phyloP scores from a whole-genome alignment of 2,113 vertebrate genomes.

The Oceanodroma tethys region DNA sequence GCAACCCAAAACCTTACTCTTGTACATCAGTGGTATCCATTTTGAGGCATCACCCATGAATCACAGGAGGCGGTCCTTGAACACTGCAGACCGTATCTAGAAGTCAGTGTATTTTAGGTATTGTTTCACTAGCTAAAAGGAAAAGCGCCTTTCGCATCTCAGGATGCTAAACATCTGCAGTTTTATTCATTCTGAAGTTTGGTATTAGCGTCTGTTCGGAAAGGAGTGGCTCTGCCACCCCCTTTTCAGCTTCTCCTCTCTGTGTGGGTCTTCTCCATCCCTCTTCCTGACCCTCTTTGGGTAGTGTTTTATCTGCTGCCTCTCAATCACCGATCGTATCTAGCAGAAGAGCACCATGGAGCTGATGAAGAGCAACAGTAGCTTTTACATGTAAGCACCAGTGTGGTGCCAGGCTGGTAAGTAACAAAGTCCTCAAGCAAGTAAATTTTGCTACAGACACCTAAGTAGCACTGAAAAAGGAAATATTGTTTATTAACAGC shows the following conservation, averaged over 20 bases:
- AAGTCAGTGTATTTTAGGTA: neutral
- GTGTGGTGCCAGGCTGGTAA: neutral
- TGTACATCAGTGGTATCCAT: fast-evolving
- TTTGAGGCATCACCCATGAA: neutral
- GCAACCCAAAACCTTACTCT: neutral
- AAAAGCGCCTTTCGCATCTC: neutral
- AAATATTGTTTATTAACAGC: neutral
- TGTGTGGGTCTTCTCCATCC: neutral
- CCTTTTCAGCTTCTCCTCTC: neutral
- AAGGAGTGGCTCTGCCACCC: neutral
- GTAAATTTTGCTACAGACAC: neutral
- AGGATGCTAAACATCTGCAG: neutral
- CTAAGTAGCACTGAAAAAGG: neutral
- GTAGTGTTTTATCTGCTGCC: neutral
- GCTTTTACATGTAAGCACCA: neutral
- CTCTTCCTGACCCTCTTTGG: neutral
- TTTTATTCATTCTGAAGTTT: neutral
- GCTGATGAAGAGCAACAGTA: neutral
- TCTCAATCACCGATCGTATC: neutral
- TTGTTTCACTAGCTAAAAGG: neutral
- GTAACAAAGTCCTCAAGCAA: neutral
- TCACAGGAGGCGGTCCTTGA: neutral
- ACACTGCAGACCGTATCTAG: fast-evolving
- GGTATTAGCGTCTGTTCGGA: neutral
- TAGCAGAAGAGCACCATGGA: neutral